phyloP scores from a whole-genome alignment of 2,888 invertebrate genomes.

The Pachymerium ferrugineum region DNA sequence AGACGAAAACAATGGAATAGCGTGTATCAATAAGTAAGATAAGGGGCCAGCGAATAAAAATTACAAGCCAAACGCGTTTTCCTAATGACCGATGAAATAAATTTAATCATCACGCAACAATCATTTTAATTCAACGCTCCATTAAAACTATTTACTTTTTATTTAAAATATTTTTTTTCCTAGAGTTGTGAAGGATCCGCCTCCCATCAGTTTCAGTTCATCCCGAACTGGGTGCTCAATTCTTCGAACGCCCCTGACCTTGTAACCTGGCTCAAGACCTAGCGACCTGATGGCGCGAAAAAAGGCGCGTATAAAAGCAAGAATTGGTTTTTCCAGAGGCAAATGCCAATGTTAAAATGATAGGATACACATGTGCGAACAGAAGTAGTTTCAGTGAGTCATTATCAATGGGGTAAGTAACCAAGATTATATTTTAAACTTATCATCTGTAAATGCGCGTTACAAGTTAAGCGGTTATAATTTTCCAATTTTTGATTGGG shows the following conservation, averaged over 20 bases:
- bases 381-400: not conserved
- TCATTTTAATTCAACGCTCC: not conserved
- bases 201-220: not conserved
- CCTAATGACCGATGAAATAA: too few relatives aligned
- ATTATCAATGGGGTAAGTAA: not conserved
- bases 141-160: too few relatives aligned
- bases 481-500: too few relatives aligned
- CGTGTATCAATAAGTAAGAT: not conserved
- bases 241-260: slow-evolving; percentile 13
- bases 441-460: too few relatives aligned
- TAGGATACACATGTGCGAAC: not conserved
- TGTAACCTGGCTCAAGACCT: slow-evolving; percentile 23
- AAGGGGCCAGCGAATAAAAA: too few relatives aligned
- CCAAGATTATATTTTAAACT: too few relatives aligned
- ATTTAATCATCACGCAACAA: too few relatives aligned
- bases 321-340: not conserved
- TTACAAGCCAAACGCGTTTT: too few relatives aligned
- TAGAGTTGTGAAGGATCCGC: not conserved
- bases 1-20: not conserved
- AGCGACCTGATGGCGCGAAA: slow-evolving; percentile 25
- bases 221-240: not conserved
- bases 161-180: slow-evolving; percentile 8
- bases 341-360: too few relatives aligned
- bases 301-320: not conserved
- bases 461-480: too few relatives aligned